Evolutionary conservation across 1,140 invertebrate genomes (phyloP), one percentile per base, ranked within the genome.

Genomic region (Caerostris darwini): DNA sequence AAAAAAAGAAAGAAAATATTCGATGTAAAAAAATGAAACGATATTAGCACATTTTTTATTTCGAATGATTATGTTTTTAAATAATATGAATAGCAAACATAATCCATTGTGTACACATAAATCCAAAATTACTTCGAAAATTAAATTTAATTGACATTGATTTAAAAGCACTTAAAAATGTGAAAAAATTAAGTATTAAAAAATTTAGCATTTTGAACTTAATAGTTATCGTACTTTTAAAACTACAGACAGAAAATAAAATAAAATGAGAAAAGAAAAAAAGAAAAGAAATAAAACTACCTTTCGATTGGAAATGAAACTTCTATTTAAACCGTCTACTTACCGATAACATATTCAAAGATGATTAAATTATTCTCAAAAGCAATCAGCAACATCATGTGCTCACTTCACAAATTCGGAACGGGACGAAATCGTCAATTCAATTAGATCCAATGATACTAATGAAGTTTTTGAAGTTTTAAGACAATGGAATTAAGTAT

Each of bases 381-480:
- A 83, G 56, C 82, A 83, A 83, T 83, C 82, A 58, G 82, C 54
- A 83, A n/a, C 57, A 58, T 19, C 17, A 83, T 19, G 53, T n/a
- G n/a, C 8, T 83, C 56, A 83, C 82, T 56, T 57, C 56, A 56
- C 7, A 64, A 64, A 57, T 58, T 57, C 53, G 14, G 8, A 58
- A 10, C 5, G 53, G 7, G 71, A 77, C 50, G 57, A 83, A 83
- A 57, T 58, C 17, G 54, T 58, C 82, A 83, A 83, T 83, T 83
- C 82, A 83, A 83, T 83, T 83, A 83, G 82, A 57, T 83, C 17
- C 82, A 83, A 83, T 83, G 82, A 83, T 83, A 83, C 82, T 83
- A 83, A 83, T 83, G 82, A 83, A 83, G 82, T 83, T 83, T 57
- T 58, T 58, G 56, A 58, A 58, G 82, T 56, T 19, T 17, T n/a